Evolutionary conservation across 2,113 vertebrate species (phyloP), one percentile per base, ranked within the genome.

Genomic region (Phrynosoma blainvillii): DNA sequence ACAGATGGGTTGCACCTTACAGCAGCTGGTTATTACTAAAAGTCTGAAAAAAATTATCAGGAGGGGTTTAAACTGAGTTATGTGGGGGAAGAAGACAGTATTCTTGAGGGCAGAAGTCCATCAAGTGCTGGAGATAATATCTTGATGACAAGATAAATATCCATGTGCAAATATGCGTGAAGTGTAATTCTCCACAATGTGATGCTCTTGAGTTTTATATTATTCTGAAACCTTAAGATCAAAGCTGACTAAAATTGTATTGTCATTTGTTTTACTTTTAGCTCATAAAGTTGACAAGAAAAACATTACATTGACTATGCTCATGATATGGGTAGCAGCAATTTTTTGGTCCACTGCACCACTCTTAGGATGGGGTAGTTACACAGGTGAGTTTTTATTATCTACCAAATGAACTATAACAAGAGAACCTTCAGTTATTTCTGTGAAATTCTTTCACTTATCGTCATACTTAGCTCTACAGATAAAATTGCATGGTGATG

Each of bases 351-450:
- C 93, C 75, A 89, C 74, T 73, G 62, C 88, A 47, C 93, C 94
- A 23, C 84, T 95, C 3, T 56, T 94, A 54, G 91, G 92, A 18
- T 95, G 93, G 93, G 93, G 91, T 62, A 94, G 94, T 85, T 96
- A 93, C 78, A 95, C 85, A 92, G 92, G 93, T 95, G 90, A 79
- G 73, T 68, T 23, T 68, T 25, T 47, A 5, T 47, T 47, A 47
- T 47, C 47, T n/a, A 40, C 79, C 32, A 62, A 40, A 82, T n/a
- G 66, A 68, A 68, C 66, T 25, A 68, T 68, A 68, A 68, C 21
- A 25, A 25, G 66, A 68, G 21, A 68, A 20, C 20, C 66, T 68
- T 68, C 66, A 68, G 1, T 68, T 3, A 6, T 68, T 7, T 23
- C 66, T 68, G 66, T 68, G 66, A 20, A 25, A 25, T 62, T 62